Evolutionary conservation across 1,140 invertebrate genomes (phyloP), one percentile per base, ranked within the genome.

Genomic region (Mamestra configurata): DNA sequence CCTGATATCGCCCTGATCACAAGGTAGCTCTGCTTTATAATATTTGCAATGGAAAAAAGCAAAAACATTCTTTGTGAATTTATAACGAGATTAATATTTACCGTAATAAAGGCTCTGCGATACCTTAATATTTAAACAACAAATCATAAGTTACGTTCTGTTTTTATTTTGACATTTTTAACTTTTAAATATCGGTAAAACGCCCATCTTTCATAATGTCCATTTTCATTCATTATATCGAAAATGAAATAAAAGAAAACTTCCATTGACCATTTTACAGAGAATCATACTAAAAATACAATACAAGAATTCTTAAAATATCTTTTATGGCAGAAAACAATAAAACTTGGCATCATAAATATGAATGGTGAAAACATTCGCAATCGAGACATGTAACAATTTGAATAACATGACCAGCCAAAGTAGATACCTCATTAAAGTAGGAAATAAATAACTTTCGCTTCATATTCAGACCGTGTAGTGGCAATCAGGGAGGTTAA

Each of bases 391-490:
- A 76, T 55, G 71, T 71, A 77, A 35, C 79, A 80, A 80, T 80
- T 77, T 71, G 79, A 77, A 80, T 71, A 80, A 77, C 46, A 61
- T 24, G n/a, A 53, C 80, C 80, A 78, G 80, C n/a, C 10, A 53
- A 78, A 35, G 13, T 43, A 55, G 80, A 55, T 57, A 77, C 80
- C 70, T 78, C 76, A 73, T 81, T 81, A 78, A 49, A 73, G 46
- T 49, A 78, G 61, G 75, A 81, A 51, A 72, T 77, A 81, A 73
- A 78, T 81, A 81, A 75, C 55, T 55, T 76, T 68, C 77, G 68
- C 76, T 73, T 73, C 53, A 81, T 66, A 49, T 68, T 75, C 51
- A 27, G 68, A 46, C n/a, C 57, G 55, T 81, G 51, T 78, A 78
- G 76, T 78, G 57, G 75, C 75, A 81, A 78, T 75, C 75, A 78